Evolutionary conservation across 2,113 vertebrate genomes (phyloP).

Genomic region (Condylura cristata): DNA sequence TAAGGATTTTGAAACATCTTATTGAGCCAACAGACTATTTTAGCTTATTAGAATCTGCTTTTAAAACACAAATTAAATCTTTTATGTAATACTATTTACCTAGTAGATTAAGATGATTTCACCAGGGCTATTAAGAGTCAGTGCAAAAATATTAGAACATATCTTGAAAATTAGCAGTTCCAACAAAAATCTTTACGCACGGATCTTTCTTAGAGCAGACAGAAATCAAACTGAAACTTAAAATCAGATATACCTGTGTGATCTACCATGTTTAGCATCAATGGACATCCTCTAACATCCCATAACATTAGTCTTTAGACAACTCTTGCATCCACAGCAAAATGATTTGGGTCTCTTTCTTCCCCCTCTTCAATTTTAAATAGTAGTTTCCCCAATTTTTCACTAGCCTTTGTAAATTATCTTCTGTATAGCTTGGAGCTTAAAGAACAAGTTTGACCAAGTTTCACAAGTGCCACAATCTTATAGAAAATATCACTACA

Average conservation of each 20-base stretch:
- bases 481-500: constrained; percentile 35
- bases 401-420: background rate
- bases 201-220: background rate
- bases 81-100: background rate
- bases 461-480: background rate
- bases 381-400: background rate
- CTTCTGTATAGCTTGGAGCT: background rate
- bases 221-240: constrained; percentile 26
- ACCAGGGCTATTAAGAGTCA: background rate
- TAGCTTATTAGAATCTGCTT: background rate
- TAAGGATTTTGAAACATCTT: background rate
- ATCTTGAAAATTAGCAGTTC: constrained; percentile 6
- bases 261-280: background rate
- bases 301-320: background rate
- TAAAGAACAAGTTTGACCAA: background rate
- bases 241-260: background rate
- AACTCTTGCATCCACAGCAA: background rate
- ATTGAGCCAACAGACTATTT: background rate
- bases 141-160: constrained; percentile 35
- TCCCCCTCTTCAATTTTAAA: background rate
- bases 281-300: background rate
- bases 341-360: background rate
- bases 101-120: background rate
- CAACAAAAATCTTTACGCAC: constrained; percentile 5
- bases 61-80: constrained; percentile 34